Conservation (phyloP, 2,113 vertebrate genomes). For the Rhea americana region DNA sequence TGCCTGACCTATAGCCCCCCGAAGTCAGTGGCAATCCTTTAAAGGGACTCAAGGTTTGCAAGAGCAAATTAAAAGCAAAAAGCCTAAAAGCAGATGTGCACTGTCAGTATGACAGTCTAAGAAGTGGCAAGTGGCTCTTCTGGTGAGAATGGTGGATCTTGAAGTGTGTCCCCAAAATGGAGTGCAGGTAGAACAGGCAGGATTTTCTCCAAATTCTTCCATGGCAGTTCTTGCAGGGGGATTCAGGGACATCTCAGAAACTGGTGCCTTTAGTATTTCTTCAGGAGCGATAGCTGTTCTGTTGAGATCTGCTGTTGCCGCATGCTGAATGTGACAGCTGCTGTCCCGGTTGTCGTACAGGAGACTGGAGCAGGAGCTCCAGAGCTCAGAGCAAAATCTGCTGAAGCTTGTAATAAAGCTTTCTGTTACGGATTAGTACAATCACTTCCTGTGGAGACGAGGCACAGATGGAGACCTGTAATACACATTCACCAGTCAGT, state of each 20-base stretch:
- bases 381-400: slow-evolving; percentile 16
- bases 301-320: background rate
- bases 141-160: background rate
- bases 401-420: slow-evolving; percentile 32
- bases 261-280: background rate
- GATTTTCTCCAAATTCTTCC: background rate
- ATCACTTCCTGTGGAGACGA: background rate
- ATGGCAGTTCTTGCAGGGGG: background rate
- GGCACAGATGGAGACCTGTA: slow-evolving; percentile 33
- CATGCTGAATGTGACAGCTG: background rate
- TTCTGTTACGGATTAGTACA: slow-evolving; percentile 8
- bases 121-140: background rate
- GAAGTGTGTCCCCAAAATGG: background rate
- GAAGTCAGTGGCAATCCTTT: background rate
- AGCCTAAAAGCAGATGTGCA: background rate
- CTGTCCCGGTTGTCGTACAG: background rate
- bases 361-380: background rate
- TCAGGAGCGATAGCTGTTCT: background rate
- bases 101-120: fast-evolving
- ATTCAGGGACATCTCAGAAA: background rate
- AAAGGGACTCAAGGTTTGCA: background rate
- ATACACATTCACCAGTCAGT: background rate
- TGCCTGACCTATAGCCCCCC: background rate
- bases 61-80: background rate
- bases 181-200: background rate